Conservation (phyloP, 1,140 invertebrate genomes). For the Reticulitermes speratus region DNA sequence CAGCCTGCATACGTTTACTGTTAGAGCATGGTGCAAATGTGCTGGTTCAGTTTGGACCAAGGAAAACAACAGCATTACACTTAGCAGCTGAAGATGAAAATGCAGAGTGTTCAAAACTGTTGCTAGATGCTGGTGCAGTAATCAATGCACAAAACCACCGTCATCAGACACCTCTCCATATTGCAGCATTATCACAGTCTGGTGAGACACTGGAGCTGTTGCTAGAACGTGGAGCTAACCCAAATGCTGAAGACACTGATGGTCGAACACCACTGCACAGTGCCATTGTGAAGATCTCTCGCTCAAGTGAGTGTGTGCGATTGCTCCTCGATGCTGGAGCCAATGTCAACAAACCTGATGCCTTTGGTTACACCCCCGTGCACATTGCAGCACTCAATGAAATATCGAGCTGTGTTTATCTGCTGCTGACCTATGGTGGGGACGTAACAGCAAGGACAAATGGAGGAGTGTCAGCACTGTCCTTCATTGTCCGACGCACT, state of each 20-base stretch:
- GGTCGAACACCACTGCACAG: conserved; percentile 76
- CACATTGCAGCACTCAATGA: conserved; percentile 84
- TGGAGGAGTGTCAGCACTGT: conserved; percentile 73
- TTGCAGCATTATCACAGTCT: conserved; percentile 64
- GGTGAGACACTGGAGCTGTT: conserved; percentile 68
- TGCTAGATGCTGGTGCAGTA: conserved; percentile 45
- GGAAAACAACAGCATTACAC: conserved; percentile 55
- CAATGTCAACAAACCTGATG: conserved; percentile 72
- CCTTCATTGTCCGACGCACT: conserved; percentile 76
- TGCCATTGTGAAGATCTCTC: conserved; percentile 63
- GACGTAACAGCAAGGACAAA: conserved; percentile 79
- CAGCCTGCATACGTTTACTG: conserved; percentile 65
- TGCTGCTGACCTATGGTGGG: conserved; percentile 74
- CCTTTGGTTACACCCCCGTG: conserved; percentile 76
- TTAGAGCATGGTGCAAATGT: conserved; percentile 73
- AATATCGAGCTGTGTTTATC: conserved; percentile 70
- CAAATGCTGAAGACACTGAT: conserved; percentile 63
- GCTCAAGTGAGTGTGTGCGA: conserved; percentile 68
- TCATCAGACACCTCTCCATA: conserved; percentile 43
- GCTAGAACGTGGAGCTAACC: conserved; percentile 60
- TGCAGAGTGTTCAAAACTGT: conserved; percentile 45
- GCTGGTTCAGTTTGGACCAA: conserved; percentile 63
- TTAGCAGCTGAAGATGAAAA: conserved; percentile 53
- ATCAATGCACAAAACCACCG: conserved; percentile 43
- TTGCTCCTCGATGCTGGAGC: conserved; percentile 66